Conservation (phyloP, 2,797 vertebrate genomes). For the Melanotaenia nigrans region DNA sequence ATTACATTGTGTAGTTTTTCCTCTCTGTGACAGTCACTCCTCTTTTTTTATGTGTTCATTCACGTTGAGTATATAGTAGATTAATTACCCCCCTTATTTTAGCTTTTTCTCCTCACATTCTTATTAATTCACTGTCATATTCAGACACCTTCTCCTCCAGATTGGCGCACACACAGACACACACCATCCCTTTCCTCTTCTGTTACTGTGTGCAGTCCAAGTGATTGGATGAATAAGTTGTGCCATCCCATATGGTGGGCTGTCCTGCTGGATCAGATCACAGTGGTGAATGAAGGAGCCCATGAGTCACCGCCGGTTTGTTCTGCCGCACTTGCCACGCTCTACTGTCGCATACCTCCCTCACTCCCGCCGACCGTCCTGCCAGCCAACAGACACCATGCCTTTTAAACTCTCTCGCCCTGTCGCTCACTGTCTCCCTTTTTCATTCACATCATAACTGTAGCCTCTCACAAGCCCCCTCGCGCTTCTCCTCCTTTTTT, state of each 20-base stretch:
- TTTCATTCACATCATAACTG: constrained; percentile 59
- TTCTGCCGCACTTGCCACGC: constrained; percentile 79
- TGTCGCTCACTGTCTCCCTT: constrained; percentile 72
- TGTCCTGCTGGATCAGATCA: constrained; percentile 84
- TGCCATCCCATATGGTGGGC: constrained; percentile 85
- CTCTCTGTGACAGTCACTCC: constrained; percentile 1
- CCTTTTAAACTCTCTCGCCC: constrained; percentile 73
- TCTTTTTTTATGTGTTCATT: constrained; percentile 17
- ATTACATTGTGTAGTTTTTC: constrained; percentile 22
- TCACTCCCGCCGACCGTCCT: constrained; percentile 65
- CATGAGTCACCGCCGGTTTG: constrained; percentile 81
- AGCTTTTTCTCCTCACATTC: constrained; percentile 47
- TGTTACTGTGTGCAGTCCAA: constrained; percentile 71
- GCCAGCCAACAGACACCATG: constrained; percentile 73
- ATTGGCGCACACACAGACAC: constrained; percentile 21
- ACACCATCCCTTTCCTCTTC: constrained; percentile 54
- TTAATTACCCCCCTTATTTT: constrained; percentile 47
- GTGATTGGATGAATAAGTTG: constrained; percentile 84
- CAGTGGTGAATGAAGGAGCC: constrained; percentile 77
- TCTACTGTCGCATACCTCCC: constrained; percentile 65
- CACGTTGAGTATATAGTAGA: constrained; percentile 26
- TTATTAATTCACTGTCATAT: constrained; percentile 68
- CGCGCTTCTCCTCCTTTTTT: constrained; percentile 17
- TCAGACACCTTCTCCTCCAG: constrained; percentile 40
- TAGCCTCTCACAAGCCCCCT: constrained; percentile 27